Evolutionary conservation across 2,113 vertebrate genomes (phyloP).

Genomic region (Indicator indicator): DNA sequence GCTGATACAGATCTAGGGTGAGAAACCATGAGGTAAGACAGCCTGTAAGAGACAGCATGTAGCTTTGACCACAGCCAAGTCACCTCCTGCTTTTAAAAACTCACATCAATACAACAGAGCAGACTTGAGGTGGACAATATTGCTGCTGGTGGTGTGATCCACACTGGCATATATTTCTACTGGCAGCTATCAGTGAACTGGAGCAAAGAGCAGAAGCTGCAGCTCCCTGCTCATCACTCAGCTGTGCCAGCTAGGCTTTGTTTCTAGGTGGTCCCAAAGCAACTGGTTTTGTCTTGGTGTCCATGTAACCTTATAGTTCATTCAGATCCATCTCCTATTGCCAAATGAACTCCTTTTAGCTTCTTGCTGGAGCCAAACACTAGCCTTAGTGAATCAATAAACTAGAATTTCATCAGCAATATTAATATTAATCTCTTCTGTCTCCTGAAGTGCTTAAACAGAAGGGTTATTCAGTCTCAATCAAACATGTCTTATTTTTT

Average conservation of each 20-base stretch:
- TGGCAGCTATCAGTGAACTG: not conserved
- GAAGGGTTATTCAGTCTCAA: not conserved
- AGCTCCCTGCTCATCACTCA: not conserved
- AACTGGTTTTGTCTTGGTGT: not conserved
- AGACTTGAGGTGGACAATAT: not conserved
- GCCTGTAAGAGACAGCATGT: not conserved
- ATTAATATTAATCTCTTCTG: not conserved
- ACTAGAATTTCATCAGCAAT: not conserved
- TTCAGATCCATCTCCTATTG: not conserved
- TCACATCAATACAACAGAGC: not conserved
- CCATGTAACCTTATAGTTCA: not conserved
- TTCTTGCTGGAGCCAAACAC: not conserved
- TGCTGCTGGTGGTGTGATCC: not conserved
- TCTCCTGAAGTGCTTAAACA: not conserved
- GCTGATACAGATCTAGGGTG: not conserved
- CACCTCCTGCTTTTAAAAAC: not conserved
- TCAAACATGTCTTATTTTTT: not conserved
- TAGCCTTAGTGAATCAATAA: not conserved
- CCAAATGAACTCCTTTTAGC: not conserved
- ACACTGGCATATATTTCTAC: not conserved
- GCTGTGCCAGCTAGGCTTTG: not conserved
- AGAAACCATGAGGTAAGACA: not conserved
- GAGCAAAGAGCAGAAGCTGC: not conserved
- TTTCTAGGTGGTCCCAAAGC: not conserved
- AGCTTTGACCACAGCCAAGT: not conserved